Percentiles rank a stretch among this genome's conserved stretches.
Evolutionary conservation across 2,113 vertebrate genomes (phyloP).

Genomic region (Apeltes quadracus): DNA sequence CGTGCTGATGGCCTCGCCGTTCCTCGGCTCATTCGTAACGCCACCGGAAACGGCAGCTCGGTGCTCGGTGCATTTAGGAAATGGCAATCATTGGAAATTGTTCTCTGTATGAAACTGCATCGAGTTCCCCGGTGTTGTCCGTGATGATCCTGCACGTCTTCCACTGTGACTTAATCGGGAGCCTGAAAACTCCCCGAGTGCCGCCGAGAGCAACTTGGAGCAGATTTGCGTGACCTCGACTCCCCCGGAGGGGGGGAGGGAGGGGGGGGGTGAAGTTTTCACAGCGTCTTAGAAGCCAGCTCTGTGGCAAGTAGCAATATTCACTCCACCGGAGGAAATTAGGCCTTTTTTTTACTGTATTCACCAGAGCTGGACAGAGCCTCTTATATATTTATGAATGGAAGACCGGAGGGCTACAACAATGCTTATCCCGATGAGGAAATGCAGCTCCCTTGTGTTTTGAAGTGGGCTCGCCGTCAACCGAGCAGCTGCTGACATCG

Average conservation of each 20-base stretch:
- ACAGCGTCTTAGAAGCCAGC: too few species aligned
- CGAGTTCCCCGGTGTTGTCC: conserved; percentile 28
- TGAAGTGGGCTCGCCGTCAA: conserved; percentile 56
- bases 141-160: conserved; percentile 39
- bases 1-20: conserved; percentile 57
- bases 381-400: conserved; percentile 70
- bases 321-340: conserved; percentile 52
- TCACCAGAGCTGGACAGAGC: conserved; percentile 30
- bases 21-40: conserved; percentile 52
- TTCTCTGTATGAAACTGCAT: conserved; percentile 40
- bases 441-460: conserved; percentile 64
- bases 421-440: conserved; percentile 54
- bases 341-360: too few species aligned
- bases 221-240: conserved; percentile 1
- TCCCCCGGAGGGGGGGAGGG: too few species aligned
- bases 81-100: too few species aligned
- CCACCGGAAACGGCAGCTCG: conserved; percentile 47
- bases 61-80: conserved; percentile 46
- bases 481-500: conserved; percentile 66
- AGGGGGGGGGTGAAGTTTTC: too few species aligned
- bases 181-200: background rate
- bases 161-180: conserved; percentile 1
- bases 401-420: conserved; percentile 50
- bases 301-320: conserved; percentile 22
- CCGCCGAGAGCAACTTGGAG: background rate